These are phyloP conservation scores for Eulemur macaco DNA, from an alignment of 2,113 vertebrate genomes.

Conservation along the genomic window DNA sequence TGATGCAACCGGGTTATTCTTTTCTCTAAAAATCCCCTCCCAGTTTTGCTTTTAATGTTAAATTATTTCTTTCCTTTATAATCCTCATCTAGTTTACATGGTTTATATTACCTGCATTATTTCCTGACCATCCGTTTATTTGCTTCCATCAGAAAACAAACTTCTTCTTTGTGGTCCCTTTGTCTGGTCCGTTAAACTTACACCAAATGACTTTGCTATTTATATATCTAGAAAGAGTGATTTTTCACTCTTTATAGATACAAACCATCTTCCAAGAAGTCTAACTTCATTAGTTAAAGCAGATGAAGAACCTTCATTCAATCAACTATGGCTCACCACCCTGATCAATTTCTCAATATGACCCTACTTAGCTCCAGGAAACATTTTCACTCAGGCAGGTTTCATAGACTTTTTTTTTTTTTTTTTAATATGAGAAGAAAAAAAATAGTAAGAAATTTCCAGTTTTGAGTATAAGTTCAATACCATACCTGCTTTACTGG, in stretches of 20 bases:
- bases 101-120: background rate
- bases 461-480: background rate
- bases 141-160: background rate
- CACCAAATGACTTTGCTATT: background rate
- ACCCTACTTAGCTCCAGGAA: background rate
- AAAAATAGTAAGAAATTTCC: background rate
- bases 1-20: conserved; percentile 6
- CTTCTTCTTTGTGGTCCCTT: background rate
- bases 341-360: background rate
- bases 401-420: background rate
- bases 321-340: background rate
- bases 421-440: background rate
- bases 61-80: conserved; percentile 14
- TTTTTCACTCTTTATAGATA: background rate
- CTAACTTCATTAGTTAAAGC: background rate
- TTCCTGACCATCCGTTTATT: background rate
- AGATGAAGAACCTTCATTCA: background rate
- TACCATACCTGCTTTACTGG: background rate
- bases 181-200: background rate
- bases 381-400: background rate
- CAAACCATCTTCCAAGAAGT: background rate
- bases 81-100: background rate
- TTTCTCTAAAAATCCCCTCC: background rate
- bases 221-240: background rate
- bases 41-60: background rate